A percentile compares a stretch with the other conserved stretches of the same genome.
phyloP scores from a whole-genome alignment of 2,888 invertebrate species.

The Venusia cambrica region DNA sequence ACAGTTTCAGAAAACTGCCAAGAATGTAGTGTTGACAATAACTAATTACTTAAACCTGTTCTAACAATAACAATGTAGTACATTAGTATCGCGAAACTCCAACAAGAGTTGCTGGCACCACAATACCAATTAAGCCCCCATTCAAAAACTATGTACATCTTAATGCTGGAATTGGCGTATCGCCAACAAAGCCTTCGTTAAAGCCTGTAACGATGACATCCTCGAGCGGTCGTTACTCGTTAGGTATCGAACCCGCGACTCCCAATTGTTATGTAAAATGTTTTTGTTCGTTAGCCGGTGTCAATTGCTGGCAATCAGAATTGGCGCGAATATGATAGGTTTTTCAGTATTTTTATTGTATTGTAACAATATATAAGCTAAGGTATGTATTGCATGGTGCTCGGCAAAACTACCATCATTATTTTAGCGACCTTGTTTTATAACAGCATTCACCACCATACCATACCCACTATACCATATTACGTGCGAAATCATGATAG shows the following conservation, averaged over 20 bases:
- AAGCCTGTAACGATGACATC: conserved; percentile 26
- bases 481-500: no score
- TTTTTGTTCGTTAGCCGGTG: conserved; percentile 25
- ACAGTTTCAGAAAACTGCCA: no score
- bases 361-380: no score
- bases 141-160: conserved; percentile 23
- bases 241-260: conserved; percentile 16
- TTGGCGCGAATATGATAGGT: conserved; percentile 7
- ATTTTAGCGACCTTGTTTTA: no score
- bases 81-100: no score
- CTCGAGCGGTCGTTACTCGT: conserved; percentile 21
- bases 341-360: conserved; percentile 8
- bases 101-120: conserved; percentile 10
- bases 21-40: no score
- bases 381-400: no score
- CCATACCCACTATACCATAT: no score
- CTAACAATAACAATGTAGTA: no score
- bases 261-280: conserved; percentile 25
- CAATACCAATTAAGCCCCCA: conserved; percentile 13
- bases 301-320: conserved; percentile 17
- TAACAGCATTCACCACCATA: no score
- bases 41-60: no score
- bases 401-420: no score
- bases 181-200: conserved; percentile 31
- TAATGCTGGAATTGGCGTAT: conserved; percentile 27